Base-by-base conservation (phyloP, 30 jellyfish, hydroid and myxozoan genomes). In the Turritopsis rubra region DNA sequence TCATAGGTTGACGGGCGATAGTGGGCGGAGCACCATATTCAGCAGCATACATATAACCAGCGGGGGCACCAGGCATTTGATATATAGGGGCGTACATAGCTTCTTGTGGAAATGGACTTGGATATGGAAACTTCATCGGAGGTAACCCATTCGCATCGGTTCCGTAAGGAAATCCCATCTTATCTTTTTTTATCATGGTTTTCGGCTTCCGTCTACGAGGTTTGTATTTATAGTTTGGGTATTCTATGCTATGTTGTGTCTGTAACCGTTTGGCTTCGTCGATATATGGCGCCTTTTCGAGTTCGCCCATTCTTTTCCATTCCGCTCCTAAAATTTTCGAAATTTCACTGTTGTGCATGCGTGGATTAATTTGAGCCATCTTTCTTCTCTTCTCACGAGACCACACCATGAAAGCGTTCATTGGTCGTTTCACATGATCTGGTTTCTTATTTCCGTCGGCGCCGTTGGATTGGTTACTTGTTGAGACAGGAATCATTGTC, bases 371-470 rank as follows among this genome's bases (percentile, higher is more conserved):
- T 60, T 88, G 96, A 1, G 99, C 96, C 97, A 95, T 95, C 79
- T 90, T 90, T 78, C 96, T 83, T 85, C 99, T 75, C 29, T 94
- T 52, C 66, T 90, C 97, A 29, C 97, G 89, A 28, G 97, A 89
- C 99, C 99, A 95, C 5, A 95, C 99, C 99, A 95, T 95, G 73
- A 95, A 95, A 0, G 99, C 99, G 85, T 95, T 95, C 99, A 95
- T 95, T 16, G 99, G 99, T 41, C 99, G 91, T 79, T 95, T 95
- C 13, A 95, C 97, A 68, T 95, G 99, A 20, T 90, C 97, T 29
- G 82, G 92, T 52, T 89, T 89, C 75, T 65, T 80, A 7, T 16
- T 22, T 7, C 9, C 77, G 19, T 68, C 77, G 60, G 5, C 13
- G 9, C 77, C 77, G 21, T 68, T 68, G 23, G 77, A 7, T 27